A percentile compares a stretch with the other conserved stretches of the same genome.
These are phyloP conservation scores for Aleiodes testaceus DNA, from an alignment of 2,888 invertebrate genomes.

Conservation along the genomic window DNA sequence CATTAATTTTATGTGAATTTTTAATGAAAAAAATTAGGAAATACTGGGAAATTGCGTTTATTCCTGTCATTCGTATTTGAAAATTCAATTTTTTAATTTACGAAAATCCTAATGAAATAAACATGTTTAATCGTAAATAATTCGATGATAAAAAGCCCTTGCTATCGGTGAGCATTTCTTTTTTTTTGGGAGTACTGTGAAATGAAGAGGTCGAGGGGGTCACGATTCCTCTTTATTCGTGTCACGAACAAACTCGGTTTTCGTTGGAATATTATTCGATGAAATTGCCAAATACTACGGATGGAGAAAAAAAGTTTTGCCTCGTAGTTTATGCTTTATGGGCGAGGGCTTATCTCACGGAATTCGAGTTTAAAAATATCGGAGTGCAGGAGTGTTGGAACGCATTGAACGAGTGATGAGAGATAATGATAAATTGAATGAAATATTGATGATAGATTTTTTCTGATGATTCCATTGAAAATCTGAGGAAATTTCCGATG, in stretches of 20 bases:
- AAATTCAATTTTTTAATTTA: slow-evolving; percentile 22
- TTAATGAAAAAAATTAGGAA: too few species aligned
- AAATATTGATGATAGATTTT: too few species aligned
- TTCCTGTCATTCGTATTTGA: slow-evolving; percentile 56
- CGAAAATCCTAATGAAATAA: slow-evolving; percentile 44
- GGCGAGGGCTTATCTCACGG: too few species aligned
- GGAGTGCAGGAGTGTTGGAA: too few species aligned
- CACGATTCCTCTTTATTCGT: slow-evolving; percentile 12
- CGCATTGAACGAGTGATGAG: neutral
- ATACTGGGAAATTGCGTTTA: slow-evolving; percentile 48
- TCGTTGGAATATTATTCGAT: slow-evolving; percentile 1
- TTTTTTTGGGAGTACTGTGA: slow-evolving; percentile 6
- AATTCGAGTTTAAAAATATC: too few species aligned
- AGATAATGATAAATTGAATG: too few species aligned
- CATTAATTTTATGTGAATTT: too few species aligned
- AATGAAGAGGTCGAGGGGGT: neutral
- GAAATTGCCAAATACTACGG: slow-evolving; percentile 16
- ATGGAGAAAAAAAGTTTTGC: too few species aligned
- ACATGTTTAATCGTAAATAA: slow-evolving; percentile 55
- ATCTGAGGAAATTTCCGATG: too few species aligned
- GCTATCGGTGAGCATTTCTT: neutral
- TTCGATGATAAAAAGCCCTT: slow-evolving; percentile 44
- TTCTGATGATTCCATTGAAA: too few species aligned
- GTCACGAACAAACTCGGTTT: neutral
- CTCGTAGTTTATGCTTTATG: too few species aligned